Evolutionary conservation across 2,113 vertebrate species (phyloP), one percentile per base, ranked within the genome.

Genomic region (Rhizomys pruinosus): DNA sequence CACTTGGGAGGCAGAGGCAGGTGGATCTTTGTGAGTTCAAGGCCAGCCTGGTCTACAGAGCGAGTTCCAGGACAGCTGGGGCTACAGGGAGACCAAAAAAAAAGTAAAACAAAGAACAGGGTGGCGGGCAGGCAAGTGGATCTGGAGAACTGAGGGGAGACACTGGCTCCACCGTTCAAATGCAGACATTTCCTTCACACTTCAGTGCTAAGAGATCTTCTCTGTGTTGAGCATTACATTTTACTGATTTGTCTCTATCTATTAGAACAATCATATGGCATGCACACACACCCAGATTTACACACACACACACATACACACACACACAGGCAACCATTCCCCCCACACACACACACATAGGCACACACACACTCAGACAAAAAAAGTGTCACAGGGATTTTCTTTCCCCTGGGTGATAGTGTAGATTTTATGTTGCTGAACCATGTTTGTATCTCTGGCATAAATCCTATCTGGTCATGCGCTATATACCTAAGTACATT

Each of bases 381-480:
- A 82, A 44, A 82, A 82, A 64, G 9, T 42, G 20, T 52, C 37
- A 16, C 22, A 73, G 4, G 3, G 15, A 52, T 85, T 76, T 73
- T 55, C 61, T 63, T 74, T 68, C 34, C 81, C 68, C 29, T 5
- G 47, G 37, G 61, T 47, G 34, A 39, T 55, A 37, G 19, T 87
- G 34, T 52, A 71, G 32, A 80, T 74, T 71, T 68, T 84, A 76
- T 69, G 61, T 74, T 93, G n/a, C 73, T 84, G 85, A 93, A 17
- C 44, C 15, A 79, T 22, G 20, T n/a, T 78, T 89, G 29, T 29
- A 37, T 81, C 72, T 77, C 69, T 73, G 39, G 39, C 42, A 44
- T 79, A 85, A 92, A 66, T 66, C 77, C 5, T 4, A 27, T 44
- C 17, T 69, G 82, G 44, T 55, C 64, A 34, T 68, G 44, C 78